These are phyloP conservation scores for Thamnophis elegans DNA, from an alignment of 2,797 vertebrate genomes.

Conservation along the genomic window DNA sequence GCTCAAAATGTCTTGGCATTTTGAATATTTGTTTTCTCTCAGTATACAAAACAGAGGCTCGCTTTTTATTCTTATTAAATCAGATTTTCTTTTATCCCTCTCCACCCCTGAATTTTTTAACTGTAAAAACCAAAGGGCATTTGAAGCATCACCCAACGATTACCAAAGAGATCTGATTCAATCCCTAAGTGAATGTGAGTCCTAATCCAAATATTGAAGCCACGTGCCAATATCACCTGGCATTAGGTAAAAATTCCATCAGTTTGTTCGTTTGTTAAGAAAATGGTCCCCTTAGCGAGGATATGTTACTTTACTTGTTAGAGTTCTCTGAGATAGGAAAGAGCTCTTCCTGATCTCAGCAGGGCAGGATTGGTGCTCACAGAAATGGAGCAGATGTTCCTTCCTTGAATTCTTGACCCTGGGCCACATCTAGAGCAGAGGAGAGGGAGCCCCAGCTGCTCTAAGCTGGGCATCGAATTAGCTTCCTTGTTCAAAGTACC, in stretches of 20 bases:
- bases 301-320: background rate
- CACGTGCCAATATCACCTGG: background rate
- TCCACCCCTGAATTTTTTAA: background rate
- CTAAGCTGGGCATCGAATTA: conserved; percentile 1
- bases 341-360: background rate
- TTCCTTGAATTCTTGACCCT: background rate
- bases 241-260: background rate
- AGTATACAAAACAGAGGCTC: background rate
- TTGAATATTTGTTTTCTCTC: background rate
- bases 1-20: background rate
- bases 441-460: conserved; percentile 6
- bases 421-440: background rate
- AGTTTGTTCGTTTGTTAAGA: background rate
- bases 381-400: conserved; percentile 6
- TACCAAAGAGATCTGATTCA: background rate
- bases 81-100: background rate
- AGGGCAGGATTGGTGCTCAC: background rate
- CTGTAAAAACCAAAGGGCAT: background rate
- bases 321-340: background rate
- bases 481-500: background rate
- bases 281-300: background rate
- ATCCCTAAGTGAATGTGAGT: background rate
- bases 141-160: background rate
- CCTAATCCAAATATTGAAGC: background rate
- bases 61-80: background rate